These are phyloP conservation scores for Slavum lentiscoides DNA, from an alignment of 2,888 invertebrate genomes.

Conservation along the genomic window DNA sequence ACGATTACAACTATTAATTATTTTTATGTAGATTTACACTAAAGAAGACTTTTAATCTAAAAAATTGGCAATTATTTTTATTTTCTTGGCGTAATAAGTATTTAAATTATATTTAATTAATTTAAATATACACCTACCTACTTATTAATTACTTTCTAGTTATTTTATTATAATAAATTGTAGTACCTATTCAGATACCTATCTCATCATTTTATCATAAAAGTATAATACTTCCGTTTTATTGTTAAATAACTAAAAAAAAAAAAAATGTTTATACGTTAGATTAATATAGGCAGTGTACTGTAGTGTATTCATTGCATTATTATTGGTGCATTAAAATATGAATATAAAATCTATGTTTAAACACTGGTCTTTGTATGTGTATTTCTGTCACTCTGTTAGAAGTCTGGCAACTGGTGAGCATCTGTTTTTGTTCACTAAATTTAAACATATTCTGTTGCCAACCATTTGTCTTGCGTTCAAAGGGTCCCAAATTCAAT, in stretches of 20 bases:
- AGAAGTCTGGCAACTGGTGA: conserved; percentile 49
- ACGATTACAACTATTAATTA: too few species aligned
- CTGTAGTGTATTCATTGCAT: not conserved
- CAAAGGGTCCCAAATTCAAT: conserved; percentile 34
- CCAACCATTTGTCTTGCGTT: conserved; percentile 45
- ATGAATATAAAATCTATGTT: conserved; percentile 31
- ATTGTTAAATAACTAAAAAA: too few species aligned
- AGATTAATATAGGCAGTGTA: not conserved
- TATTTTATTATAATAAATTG: too few species aligned
- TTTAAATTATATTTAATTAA: too few species aligned
- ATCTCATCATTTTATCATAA: too few species aligned
- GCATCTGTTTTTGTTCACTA: conserved; percentile 51
- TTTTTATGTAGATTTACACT: too few species aligned
- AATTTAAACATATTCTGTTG: conserved; percentile 50
- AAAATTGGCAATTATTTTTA: too few species aligned
- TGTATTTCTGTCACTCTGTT: conserved; percentile 43
- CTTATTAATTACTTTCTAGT: too few species aligned
- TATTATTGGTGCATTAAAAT: conserved; percentile 8
- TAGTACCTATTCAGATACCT: too few species aligned
- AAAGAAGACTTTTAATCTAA: too few species aligned
- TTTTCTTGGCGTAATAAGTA: too few species aligned
- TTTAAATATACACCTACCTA: too few species aligned
- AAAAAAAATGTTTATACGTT: not conserved
- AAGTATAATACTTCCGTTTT: not conserved
- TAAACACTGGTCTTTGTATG: conserved; percentile 25